phyloP scores from a whole-genome alignment of 2,888 invertebrate species.

The Dryobota labecula region DNA sequence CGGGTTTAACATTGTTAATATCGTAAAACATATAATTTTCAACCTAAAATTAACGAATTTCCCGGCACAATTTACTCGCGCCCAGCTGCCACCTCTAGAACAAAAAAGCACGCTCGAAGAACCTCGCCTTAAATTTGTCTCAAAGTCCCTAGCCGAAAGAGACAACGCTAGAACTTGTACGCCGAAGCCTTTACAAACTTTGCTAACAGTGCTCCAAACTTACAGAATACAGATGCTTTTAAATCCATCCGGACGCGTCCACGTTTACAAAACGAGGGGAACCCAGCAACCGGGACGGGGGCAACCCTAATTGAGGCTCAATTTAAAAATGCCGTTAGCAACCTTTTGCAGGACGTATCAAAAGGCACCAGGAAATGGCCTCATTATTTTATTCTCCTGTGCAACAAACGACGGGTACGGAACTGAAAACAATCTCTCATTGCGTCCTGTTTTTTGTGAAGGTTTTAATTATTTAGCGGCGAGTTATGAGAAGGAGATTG shows the following conservation, averaged over 20 bases:
- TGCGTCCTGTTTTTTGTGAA: constrained; percentile 20
- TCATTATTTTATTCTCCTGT: constrained; percentile 61
- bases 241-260: constrained; percentile 42
- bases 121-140: too few species aligned
- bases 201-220: constrained; percentile 35
- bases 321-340: constrained; percentile 57
- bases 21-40: too few species aligned
- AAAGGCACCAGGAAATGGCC: constrained; percentile 60
- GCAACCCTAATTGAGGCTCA: constrained; percentile 51
- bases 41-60: too few species aligned
- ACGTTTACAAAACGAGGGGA: constrained; percentile 24
- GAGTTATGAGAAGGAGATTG: constrained; percentile 19
- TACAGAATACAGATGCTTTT: constrained; percentile 36
- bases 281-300: constrained; percentile 18
- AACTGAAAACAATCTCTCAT: constrained; percentile 60
- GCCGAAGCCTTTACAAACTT: constrained; percentile 34
- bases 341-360: constrained; percentile 48
- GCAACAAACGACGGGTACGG: constrained; percentile 53
- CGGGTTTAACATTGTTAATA: too few species aligned
- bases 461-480: constrained; percentile 23
- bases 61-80: too few species aligned
- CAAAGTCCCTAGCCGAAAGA: constrained; percentile 28
- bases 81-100: too few species aligned
- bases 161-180: constrained; percentile 28
- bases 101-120: too few species aligned